phyloP scores from a whole-genome alignment of 2,797 vertebrate species.

The Amblyraja radiata region DNA sequence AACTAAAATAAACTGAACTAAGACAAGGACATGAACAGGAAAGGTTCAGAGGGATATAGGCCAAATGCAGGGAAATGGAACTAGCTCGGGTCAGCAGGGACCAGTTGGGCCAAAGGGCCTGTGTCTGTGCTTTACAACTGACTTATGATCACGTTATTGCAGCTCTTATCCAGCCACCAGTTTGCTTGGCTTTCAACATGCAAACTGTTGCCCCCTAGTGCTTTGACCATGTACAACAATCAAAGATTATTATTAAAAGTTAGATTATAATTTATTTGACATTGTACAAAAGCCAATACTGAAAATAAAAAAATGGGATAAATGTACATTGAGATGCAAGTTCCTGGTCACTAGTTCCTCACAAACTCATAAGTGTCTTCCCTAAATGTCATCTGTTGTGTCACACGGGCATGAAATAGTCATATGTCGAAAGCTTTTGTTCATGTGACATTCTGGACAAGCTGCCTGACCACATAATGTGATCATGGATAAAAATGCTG shows the following conservation, averaged over 20 bases:
- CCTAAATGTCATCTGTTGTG: background rate
- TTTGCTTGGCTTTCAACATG: background rate
- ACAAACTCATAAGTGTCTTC: too few relatives aligned
- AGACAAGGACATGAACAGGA: too few relatives aligned
- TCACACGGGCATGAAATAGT: background rate
- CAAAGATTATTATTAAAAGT: background rate
- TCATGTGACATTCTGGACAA: background rate
- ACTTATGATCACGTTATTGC: too few relatives aligned
- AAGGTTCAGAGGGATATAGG: too few relatives aligned
- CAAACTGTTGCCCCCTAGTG: conserved; percentile 15
- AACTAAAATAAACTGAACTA: too few relatives aligned
- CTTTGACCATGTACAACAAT: background rate
- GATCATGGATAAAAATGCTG: too few relatives aligned
- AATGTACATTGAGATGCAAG: background rate
- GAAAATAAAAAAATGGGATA: background rate
- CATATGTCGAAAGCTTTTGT: background rate
- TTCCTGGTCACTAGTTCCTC: too few relatives aligned
- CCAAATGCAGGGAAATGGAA: too few relatives aligned
- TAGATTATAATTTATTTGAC: background rate
- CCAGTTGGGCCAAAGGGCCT: too few relatives aligned
- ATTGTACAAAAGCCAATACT: background rate
- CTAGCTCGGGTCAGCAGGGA: too few relatives aligned
- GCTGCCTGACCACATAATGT: too few relatives aligned
- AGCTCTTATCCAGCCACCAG: background rate
- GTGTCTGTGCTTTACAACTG: too few relatives aligned